Percentiles rank a stretch among this genome's conserved stretches.
Evolutionary conservation across 1,140 invertebrate species (phyloP).

Genomic region (Drosophila jambulina): DNA sequence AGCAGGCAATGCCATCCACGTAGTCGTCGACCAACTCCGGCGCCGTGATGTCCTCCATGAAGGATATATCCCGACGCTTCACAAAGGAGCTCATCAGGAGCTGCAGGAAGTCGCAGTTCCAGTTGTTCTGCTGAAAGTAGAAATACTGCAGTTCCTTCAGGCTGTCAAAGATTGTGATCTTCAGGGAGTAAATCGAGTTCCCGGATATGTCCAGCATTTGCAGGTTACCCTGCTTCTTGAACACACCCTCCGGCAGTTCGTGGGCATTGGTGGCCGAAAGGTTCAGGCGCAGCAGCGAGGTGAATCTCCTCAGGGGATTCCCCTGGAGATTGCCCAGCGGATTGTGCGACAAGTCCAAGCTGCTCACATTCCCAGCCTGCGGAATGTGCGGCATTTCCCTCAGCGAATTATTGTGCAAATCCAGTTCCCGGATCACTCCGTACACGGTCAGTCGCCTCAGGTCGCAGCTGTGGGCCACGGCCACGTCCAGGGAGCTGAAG

Average conservation of each 20-base stretch:
- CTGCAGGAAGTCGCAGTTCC: slow-evolving; percentile 83
- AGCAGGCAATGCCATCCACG: slow-evolving; percentile 80
- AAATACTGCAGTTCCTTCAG: slow-evolving; percentile 81
- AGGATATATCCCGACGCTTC: slow-evolving; percentile 73
- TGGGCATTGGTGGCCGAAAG: slow-evolving; percentile 67
- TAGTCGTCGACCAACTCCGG: slow-evolving; percentile 81
- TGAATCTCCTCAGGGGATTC: slow-evolving; percentile 72
- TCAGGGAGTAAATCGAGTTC: slow-evolving; percentile 74
- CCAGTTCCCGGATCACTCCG: slow-evolving; percentile 64
- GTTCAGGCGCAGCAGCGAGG: slow-evolving; percentile 64
- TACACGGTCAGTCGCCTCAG: slow-evolving; percentile 68
- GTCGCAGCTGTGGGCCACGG: slow-evolving; percentile 68
- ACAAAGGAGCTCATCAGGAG: slow-evolving; percentile 79
- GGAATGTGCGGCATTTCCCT: slow-evolving; percentile 74
- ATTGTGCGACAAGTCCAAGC: slow-evolving; percentile 74
- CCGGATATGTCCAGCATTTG: slow-evolving; percentile 77
- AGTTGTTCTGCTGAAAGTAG: slow-evolving; percentile 83
- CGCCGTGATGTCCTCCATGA: slow-evolving; percentile 75
- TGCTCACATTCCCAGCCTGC: slow-evolving; percentile 68
- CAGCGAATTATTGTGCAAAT: slow-evolving; percentile 81
- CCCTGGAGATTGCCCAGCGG: slow-evolving; percentile 74
- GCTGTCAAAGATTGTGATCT: slow-evolving; percentile 77
- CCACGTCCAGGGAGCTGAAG: slow-evolving; percentile 60
- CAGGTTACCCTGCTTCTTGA: slow-evolving; percentile 74
- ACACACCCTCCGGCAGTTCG: slow-evolving; percentile 72